phyloP scores from a whole-genome alignment of 1,140 invertebrate species.

The Lithobius niger region DNA sequence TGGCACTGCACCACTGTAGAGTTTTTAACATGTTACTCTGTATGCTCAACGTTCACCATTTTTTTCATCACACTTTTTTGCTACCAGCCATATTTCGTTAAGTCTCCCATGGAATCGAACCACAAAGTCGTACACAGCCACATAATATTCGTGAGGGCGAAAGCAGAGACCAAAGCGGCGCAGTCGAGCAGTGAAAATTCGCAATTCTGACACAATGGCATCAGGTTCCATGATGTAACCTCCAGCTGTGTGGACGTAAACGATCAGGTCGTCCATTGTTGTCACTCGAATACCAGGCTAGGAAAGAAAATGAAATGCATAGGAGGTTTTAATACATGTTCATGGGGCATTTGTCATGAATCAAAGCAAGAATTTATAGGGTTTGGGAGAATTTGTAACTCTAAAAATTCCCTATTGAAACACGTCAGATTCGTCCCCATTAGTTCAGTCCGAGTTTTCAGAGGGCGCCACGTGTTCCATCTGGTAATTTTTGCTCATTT shows the following conservation, averaged over 20 bases:
- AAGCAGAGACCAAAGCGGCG: slow-evolving; percentile 22
- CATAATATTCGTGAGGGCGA: slow-evolving; percentile 20
- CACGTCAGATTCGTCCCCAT: too few species aligned
- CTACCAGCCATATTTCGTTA: slow-evolving; percentile 26
- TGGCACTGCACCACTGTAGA: too few species aligned
- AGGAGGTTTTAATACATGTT: too few species aligned
- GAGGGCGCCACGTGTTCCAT: too few species aligned
- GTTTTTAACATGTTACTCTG: too few species aligned
- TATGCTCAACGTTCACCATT: slow-evolving; percentile 15
- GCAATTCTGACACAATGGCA: slow-evolving; percentile 18
- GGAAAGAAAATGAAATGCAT: neutral
- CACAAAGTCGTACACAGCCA: slow-evolving; percentile 25
- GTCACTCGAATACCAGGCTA: slow-evolving; percentile 22
- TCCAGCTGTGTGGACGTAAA: slow-evolving; percentile 24
- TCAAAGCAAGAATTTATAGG: too few species aligned
- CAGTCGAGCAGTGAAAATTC: slow-evolving; percentile 18
- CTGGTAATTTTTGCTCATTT: too few species aligned
- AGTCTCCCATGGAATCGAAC: slow-evolving; percentile 24
- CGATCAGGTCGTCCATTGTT: slow-evolving; percentile 22
- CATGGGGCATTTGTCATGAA: too few species aligned
- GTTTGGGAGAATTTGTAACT: too few species aligned
- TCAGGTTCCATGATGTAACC: slow-evolving; percentile 23
- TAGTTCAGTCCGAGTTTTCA: too few species aligned
- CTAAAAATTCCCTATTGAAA: too few species aligned
- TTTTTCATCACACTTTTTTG: slow-evolving; percentile 20